Base-by-base conservation (phyloP, 2,797 vertebrate species). In the Aselliscus stoliczkanus region DNA sequence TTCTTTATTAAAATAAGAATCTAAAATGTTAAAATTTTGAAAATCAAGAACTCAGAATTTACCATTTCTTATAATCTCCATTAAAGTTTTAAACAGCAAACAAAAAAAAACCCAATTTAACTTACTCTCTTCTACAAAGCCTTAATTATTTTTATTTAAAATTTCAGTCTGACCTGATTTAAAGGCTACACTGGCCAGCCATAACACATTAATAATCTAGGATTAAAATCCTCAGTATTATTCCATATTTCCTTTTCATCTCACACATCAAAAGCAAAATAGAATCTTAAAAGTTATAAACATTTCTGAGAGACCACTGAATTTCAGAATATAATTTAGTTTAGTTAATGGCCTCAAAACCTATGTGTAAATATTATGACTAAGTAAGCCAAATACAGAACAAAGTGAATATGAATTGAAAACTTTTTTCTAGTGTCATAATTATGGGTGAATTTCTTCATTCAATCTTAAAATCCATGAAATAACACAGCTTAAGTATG, bases 391-490 rank as follows among this genome's bases (percentile, higher is more conserved):
- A 97, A 67, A 54, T 42, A 90, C 56, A 92, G 50, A 90, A 81
- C 14, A 64, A 83, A 88, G 50, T 91, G 4, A 87, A 58, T 81
- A 14, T 62, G 29, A 62, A 62, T 62, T 62, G 29, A 62, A 62
- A 62, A 62, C 60, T 15, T 92, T 76, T 87, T 90, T 64, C 69
- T 86, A 95, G 15, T 69, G 44, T 27, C 39, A 58, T 42, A 96
- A 72, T 92, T 93, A 81, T 47, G 7, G 73, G 67, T 58, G 3
- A 79, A 86, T 80, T 70, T 92, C 56, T 93, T 94, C 62, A 86
- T 77, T 90, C n/a, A 42, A 83, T n/a, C 47, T 95, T 96, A 54
- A 92, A 94, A 97, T 64, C 14, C 39, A 91, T n/a, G 47, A 96
- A 94, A 77, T 47, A 93, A 79, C 20, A 73, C 72, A 0, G 18